A percentile compares a stretch with the other conserved stretches of the same genome.
phyloP scores from a whole-genome alignment of 64 coral and sea anemone genomes.

The Pachyseris speciosa region DNA sequence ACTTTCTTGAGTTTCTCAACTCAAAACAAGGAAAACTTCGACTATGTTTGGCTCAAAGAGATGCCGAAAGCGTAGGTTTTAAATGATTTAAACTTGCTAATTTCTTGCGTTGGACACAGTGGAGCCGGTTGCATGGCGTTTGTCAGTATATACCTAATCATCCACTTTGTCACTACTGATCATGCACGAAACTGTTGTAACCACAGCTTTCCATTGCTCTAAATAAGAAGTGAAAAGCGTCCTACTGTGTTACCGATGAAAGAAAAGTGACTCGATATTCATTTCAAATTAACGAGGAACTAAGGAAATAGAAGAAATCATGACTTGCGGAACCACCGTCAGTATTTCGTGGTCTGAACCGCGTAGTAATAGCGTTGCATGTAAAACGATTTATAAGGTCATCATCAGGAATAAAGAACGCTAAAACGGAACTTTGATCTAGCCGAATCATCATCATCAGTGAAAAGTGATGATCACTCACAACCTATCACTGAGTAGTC shows the following conservation, averaged over 20 bases:
- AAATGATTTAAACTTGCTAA: slow-evolving; percentile 17
- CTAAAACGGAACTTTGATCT: not conserved
- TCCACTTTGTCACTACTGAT: not conserved
- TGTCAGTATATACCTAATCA: not conserved
- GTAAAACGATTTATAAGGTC: not conserved
- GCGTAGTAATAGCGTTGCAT: not conserved
- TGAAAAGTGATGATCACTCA: not conserved
- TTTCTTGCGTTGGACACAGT: not conserved
- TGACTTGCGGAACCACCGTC: too few species aligned
- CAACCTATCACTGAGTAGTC: not conserved
- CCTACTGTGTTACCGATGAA: too few species aligned
- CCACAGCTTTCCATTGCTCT: too few species aligned
- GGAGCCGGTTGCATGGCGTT: not conserved
- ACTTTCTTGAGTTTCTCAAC: too few species aligned
- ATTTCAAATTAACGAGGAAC: too few species aligned
- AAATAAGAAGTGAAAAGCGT: too few species aligned
- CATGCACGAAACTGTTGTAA: not conserved
- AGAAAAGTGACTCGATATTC: too few species aligned
- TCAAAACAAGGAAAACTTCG: not conserved
- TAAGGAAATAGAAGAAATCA: too few species aligned
- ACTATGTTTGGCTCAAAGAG: not conserved
- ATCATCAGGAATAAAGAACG: not conserved
- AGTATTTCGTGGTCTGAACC: too few species aligned
- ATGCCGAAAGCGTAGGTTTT: not conserved
- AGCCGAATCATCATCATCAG: not conserved